Conservation (phyloP, 2,888 invertebrate genomes). For the Heliconius ethilla region DNA sequence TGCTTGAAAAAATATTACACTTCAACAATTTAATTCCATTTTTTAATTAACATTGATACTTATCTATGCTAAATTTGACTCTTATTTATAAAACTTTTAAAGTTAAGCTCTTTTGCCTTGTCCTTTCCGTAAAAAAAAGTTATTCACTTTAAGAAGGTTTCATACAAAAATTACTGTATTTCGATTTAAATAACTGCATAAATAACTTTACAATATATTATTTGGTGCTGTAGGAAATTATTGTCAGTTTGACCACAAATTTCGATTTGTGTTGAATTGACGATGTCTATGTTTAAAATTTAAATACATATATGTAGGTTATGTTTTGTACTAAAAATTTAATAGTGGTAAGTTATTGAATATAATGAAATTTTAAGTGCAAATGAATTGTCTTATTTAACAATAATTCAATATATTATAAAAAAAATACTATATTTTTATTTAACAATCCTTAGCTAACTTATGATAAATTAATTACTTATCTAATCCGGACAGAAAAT, state of each 20-base stretch:
- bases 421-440: neutral
- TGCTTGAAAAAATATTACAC: neutral
- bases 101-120: too few species aligned
- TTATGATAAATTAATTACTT: too few species aligned
- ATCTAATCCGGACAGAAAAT: too few species aligned
- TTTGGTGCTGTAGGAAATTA: conserved; percentile 29
- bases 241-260: conserved; percentile 75
- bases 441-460: neutral
- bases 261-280: conserved; percentile 70
- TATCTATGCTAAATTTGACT: too few species aligned
- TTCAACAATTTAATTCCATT: neutral
- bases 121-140: too few species aligned
- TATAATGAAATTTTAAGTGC: neutral
- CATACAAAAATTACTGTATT: neutral
- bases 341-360: neutral
- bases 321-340: neutral
- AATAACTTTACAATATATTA: neutral
- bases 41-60: neutral
- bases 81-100: too few species aligned
- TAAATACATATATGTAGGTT: neutral
- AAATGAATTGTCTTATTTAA: conserved; percentile 3
- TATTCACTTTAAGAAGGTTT: too few species aligned
- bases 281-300: conserved; percentile 55
- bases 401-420: neutral
- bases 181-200: too few species aligned